Evolutionary conservation across 2,113 vertebrate species (phyloP).

Genomic region (Leptobrachium leishanense): DNA sequence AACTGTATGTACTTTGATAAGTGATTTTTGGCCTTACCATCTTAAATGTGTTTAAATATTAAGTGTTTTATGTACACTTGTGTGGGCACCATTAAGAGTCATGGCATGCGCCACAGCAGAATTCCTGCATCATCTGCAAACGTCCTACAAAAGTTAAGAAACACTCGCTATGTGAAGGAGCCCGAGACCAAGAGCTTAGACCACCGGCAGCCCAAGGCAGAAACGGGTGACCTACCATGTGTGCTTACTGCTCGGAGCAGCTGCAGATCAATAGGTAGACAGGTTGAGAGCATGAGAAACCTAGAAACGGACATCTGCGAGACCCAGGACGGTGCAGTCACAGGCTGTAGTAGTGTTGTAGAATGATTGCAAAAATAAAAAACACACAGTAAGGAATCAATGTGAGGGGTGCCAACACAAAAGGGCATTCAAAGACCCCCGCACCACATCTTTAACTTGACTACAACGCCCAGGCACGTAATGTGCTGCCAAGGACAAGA

Average conservation of each 20-base stretch:
- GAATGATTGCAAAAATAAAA: conserved; percentile 42
- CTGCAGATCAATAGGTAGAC: neutral
- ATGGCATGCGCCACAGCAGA: neutral
- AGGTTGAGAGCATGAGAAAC: neutral
- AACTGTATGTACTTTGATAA: too few species aligned
- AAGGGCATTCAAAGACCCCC: neutral
- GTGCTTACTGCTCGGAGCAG: neutral
- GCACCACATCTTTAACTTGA: neutral
- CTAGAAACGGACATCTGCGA: conserved; percentile 5
- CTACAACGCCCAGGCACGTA: conserved; percentile 18
- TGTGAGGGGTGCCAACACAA: conserved; percentile 29
- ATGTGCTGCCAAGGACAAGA: conserved; percentile 32
- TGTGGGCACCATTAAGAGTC: too few species aligned
- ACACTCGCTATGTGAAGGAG: neutral
- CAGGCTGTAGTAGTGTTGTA: conserved; percentile 41
- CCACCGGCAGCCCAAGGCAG: neutral
- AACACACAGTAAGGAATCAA: conserved; percentile 42
- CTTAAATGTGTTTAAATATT: too few species aligned
- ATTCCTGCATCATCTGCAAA: neutral
- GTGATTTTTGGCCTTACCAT: too few species aligned
- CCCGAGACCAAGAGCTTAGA: neutral
- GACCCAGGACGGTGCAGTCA: conserved; percentile 36
- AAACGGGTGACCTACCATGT: neutral
- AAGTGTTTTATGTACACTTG: too few species aligned
- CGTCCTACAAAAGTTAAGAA: conserved; percentile 2